Evolutionary conservation across 2,888 invertebrate species (phyloP).

Genomic region (Philereme vetulata): DNA sequence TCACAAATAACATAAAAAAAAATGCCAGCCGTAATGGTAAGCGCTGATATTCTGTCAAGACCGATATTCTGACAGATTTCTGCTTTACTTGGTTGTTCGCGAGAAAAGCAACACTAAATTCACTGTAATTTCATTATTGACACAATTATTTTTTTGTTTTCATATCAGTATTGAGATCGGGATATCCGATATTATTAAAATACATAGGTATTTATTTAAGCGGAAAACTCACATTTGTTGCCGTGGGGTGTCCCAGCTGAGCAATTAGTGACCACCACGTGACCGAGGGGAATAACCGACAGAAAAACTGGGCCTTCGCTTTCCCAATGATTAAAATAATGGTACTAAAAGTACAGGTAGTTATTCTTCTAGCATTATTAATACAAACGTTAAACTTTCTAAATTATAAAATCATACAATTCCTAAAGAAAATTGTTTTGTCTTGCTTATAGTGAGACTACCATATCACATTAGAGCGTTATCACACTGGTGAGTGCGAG

Average conservation of each 20-base stretch:
- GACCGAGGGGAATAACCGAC: conserved; percentile 73
- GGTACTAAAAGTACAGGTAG: conserved; percentile 35
- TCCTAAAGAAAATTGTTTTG: too few species aligned
- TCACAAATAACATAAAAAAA: too few species aligned
- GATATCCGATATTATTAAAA: conserved; percentile 38
- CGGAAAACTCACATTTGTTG: conserved; percentile 69
- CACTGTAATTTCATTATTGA: not conserved
- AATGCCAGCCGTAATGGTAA: too few species aligned
- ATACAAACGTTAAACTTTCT: too few species aligned
- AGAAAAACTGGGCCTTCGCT: conserved; percentile 43
- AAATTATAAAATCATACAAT: too few species aligned
- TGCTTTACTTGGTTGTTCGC: not conserved
- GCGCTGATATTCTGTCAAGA: too few species aligned
- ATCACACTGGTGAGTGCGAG: too few species aligned
- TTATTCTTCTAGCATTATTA: too few species aligned
- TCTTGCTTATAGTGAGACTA: too few species aligned
- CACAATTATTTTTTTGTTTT: not conserved
- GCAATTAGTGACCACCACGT: conserved; percentile 80
- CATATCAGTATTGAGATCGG: conserved; percentile 5
- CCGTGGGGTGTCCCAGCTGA: conserved; percentile 75
- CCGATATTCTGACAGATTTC: too few species aligned
- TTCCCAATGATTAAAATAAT: conserved; percentile 44
- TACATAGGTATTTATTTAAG: conserved; percentile 62
- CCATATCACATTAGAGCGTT: too few species aligned
- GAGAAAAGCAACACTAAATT: not conserved